Evolutionary conservation across 2,888 invertebrate genomes (phyloP).

Genomic region (Rosalia funebris): DNA sequence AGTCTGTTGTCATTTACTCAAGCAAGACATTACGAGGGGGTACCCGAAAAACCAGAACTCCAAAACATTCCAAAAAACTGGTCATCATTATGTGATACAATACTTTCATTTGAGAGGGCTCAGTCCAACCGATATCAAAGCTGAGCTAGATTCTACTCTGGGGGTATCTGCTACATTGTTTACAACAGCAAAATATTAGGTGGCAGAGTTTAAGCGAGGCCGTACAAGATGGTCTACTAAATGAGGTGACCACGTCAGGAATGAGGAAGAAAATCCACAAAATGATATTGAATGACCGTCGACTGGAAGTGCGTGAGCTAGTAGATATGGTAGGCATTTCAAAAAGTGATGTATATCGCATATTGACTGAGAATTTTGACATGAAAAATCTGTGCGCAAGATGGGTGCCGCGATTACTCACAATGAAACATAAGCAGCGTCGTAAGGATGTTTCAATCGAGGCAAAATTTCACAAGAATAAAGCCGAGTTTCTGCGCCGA

Average conservation of each 20-base stretch:
- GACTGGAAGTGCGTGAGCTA: not conserved
- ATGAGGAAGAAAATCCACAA: not conserved
- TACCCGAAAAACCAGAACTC: no score
- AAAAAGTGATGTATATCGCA: not conserved
- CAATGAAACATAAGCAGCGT: constrained; percentile 31
- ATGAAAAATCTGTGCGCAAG: not conserved
- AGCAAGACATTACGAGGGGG: no score
- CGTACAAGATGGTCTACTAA: not conserved
- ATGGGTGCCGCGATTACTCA: constrained; percentile 26
- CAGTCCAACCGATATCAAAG: not conserved
- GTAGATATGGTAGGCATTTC: not conserved
- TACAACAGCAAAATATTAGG: not conserved
- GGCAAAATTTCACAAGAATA: constrained; percentile 33
- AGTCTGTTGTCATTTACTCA: no score
- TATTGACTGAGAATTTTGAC: not conserved
- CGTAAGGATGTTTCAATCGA: constrained; percentile 34
- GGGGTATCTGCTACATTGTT: not conserved
- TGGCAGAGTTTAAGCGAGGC: not conserved
- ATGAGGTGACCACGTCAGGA: not conserved
- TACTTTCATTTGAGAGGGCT: not conserved
- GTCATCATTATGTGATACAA: not conserved
- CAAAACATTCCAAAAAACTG: not conserved
- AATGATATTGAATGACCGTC: not conserved
- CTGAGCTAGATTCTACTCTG: not conserved
- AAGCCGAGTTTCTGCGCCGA: not conserved